Evolutionary conservation across 2,113 vertebrate genomes (phyloP).

Genomic region (Ameiurus melas): DNA sequence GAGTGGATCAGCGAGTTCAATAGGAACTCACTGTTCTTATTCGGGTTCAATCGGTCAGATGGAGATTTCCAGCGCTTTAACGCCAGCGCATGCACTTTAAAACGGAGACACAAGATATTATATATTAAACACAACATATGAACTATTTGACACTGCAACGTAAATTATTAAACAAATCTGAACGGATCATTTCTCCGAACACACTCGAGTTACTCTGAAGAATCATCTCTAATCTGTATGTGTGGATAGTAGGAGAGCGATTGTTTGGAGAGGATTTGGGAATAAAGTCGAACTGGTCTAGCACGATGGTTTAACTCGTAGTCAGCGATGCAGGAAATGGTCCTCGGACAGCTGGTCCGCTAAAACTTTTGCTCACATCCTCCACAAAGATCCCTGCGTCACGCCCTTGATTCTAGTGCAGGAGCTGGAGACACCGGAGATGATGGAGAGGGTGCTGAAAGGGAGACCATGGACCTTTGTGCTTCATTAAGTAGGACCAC

Average conservation of each 20-base stretch:
- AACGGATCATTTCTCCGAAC: neutral
- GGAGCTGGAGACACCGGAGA: conserved; percentile 6
- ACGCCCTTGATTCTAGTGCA: conserved; percentile 46
- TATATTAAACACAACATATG: neutral
- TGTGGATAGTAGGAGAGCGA: neutral
- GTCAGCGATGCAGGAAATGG: conserved; percentile 55
- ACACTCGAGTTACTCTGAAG: neutral
- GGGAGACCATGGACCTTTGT: neutral
- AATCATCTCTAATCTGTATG: neutral
- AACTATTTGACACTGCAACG: neutral
- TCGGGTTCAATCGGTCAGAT: neutral
- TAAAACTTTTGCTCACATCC: conserved; percentile 45
- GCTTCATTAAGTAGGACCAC: neutral
- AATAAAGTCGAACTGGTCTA: conserved; percentile 20
- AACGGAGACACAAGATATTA: neutral
- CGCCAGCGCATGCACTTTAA: too few species aligned
- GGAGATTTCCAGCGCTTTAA: neutral
- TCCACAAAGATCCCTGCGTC: conserved; percentile 35
- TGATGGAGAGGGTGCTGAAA: neutral
- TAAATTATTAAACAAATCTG: neutral
- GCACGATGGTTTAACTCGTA: conserved; percentile 35
- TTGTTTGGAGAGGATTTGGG: conserved; percentile 6
- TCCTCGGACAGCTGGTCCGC: conserved; percentile 44
- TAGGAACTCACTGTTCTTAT: neutral
- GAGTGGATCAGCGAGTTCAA: neutral